These are phyloP conservation scores for Chlorodrepanis virens DNA, from an alignment of 2,113 vertebrate species.

Conservation along the genomic window DNA sequence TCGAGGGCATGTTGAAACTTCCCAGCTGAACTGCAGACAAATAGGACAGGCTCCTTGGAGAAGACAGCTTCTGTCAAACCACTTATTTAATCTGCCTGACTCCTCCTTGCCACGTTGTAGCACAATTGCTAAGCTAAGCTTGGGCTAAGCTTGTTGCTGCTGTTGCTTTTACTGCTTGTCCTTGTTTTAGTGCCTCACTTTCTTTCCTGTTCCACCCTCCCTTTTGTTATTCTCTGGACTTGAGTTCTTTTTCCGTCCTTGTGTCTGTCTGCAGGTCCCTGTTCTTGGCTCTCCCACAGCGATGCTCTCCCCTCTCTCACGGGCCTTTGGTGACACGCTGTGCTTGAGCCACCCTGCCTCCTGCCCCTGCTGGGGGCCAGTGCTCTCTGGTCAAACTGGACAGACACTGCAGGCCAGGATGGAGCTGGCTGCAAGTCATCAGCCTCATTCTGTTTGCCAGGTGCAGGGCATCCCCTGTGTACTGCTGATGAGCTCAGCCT, in stretches of 20 bases:
- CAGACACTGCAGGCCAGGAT: not conserved
- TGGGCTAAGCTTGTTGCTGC: not conserved
- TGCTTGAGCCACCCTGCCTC: not conserved
- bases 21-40: not conserved
- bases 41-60: not conserved
- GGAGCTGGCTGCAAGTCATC: not conserved
- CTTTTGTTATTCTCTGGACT: not conserved
- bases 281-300: not conserved
- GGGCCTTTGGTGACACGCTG: not conserved
- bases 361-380: not conserved
- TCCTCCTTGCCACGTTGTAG: not conserved
- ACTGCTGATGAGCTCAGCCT: not conserved
- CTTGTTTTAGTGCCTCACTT: not conserved
- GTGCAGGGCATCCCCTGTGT: not conserved
- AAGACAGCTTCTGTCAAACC: not conserved
- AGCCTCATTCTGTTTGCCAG: not conserved
- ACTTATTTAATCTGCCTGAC: not conserved
- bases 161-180: not conserved
- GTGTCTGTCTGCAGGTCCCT: fast-evolving
- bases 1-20: not conserved
- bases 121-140: not conserved
- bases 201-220: not conserved
- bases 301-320: fast-evolving
- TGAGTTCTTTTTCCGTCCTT: not conserved
- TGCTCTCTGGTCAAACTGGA: not conserved